phyloP scores from a whole-genome alignment of 2,113 vertebrate genomes.

The Muscicapa adusta region DNA sequence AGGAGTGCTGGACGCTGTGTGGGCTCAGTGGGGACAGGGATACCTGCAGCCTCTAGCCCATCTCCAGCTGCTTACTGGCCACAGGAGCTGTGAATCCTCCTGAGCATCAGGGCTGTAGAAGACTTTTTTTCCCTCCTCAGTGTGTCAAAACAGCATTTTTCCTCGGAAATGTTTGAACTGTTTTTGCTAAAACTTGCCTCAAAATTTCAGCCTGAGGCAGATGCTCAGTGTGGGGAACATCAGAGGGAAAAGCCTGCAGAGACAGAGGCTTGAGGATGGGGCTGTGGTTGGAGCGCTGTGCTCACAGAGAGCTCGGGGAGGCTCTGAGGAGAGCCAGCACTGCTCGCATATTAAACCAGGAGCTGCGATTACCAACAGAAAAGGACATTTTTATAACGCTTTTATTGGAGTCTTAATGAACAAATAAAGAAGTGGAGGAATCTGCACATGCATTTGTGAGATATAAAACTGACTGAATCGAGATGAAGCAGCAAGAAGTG shows the following conservation, averaged over 20 bases:
- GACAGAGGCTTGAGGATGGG: neutral
- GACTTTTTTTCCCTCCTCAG: fast-evolving
- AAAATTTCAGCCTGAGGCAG: conserved; percentile 13
- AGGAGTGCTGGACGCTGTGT: neutral
- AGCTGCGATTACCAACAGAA: conserved; percentile 65
- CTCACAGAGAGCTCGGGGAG: conserved; percentile 16
- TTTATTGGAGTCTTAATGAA: conserved; percentile 75
- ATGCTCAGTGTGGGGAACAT: neutral
- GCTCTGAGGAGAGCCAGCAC: neutral
- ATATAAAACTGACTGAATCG: conserved; percentile 46
- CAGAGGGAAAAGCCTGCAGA: neutral
- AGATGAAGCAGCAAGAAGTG: conserved; percentile 47
- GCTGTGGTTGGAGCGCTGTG: neutral
- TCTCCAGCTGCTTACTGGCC: fast-evolving
- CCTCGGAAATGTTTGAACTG: neutral
- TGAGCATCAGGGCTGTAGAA: neutral
- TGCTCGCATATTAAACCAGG: conserved; percentile 44
- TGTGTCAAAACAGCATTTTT: neutral
- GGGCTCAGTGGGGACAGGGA: neutral
- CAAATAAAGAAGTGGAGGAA: conserved; percentile 71
- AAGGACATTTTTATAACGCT: conserved; percentile 63
- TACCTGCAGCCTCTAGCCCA: neutral
- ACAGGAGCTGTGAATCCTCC: neutral
- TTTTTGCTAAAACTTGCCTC: conserved; percentile 23
- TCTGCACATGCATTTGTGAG: conserved; percentile 33